Base-by-base conservation (phyloP, 1,140 invertebrate genomes). In the Melanaphis sacchari region DNA sequence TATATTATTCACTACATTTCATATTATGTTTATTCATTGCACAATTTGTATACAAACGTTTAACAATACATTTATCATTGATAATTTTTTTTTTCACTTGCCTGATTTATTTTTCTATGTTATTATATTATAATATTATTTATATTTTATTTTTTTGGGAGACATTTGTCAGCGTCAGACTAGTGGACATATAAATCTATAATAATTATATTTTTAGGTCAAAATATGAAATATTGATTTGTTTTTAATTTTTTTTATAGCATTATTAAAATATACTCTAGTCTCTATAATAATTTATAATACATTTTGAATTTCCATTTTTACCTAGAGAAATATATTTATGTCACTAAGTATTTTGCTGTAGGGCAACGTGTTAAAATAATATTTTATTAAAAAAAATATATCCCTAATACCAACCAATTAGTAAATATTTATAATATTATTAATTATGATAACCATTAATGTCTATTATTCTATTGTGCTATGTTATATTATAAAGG, bases 361-460 rank as follows among this genome's bases (percentile, higher is more conserved):
- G 40, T 40, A 41, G 24, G 40, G 82, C 9, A 40, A 87, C 41
- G 26, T 31, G 40, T 87, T 87, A 11, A 43, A 46, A 43, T 87
- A 6, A 1, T 85, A 43, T 85, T 85, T 85, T 85, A 43, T 87
- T 46, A 43, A 87, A 84, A 41, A 40, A 40, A 82, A 82, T 22
- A 82, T 82, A 38, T 24, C 8, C 38, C 81, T 82, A 85, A 41
- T 85, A 41, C 8, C 26, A 41, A 41, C 41, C 84, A 87, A 85
- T 41, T 87, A 87, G 24, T 43, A 18, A 31, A 31, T 24, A n/a
- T 90, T 90, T 90, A 89, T 49, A 66, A 66, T 66, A 38, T 89
- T 22, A 89, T 36, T 89, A 89, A 89, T 54, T 89, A 89, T 52
- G 38, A 89, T 54, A n/a, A 52, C 36, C 46, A 52, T 54, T 89